These are phyloP conservation scores for Phalacrocorax carbo DNA, from an alignment of 2,113 vertebrate genomes.

Conservation along the genomic window DNA sequence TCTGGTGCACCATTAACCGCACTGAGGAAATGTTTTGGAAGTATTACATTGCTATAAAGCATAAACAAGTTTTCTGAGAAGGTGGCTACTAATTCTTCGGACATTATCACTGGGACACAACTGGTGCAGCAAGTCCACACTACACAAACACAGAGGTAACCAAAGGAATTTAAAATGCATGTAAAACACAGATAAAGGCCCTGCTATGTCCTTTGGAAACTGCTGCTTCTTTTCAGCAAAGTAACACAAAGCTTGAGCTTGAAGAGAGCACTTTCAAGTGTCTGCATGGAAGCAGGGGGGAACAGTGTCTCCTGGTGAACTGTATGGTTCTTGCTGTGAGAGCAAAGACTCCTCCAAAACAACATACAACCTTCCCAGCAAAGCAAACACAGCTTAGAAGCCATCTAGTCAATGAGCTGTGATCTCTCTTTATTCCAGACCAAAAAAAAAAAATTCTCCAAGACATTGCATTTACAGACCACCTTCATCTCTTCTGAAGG, in stretches of 20 bases:
- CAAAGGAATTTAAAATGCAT: not conserved
- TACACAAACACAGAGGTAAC: not conserved
- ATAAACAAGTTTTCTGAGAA: not conserved
- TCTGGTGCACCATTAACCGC: not conserved
- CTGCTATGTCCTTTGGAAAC: not conserved
- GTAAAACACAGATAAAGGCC: not conserved
- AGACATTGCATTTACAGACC: not conserved
- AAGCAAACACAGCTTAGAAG: not conserved
- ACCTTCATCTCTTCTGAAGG: not conserved
- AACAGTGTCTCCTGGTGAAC: not conserved
- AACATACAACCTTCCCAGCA: not conserved
- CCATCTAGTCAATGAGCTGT: not conserved
- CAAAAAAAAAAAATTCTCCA: not conserved
- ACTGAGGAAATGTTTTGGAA: not conserved
- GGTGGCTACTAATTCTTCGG: not conserved
- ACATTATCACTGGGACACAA: accelerated
- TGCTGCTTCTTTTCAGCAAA: not conserved
- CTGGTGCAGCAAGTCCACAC: not conserved
- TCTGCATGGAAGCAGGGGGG: not conserved
- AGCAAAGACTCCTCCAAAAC: not conserved
- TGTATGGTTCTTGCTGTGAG: not conserved
- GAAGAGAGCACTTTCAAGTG: not conserved
- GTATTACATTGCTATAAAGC: not conserved
- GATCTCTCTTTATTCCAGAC: not conserved
- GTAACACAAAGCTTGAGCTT: not conserved